Conservation (phyloP, 2,797 vertebrate species). For the Syncerus caffer region DNA sequence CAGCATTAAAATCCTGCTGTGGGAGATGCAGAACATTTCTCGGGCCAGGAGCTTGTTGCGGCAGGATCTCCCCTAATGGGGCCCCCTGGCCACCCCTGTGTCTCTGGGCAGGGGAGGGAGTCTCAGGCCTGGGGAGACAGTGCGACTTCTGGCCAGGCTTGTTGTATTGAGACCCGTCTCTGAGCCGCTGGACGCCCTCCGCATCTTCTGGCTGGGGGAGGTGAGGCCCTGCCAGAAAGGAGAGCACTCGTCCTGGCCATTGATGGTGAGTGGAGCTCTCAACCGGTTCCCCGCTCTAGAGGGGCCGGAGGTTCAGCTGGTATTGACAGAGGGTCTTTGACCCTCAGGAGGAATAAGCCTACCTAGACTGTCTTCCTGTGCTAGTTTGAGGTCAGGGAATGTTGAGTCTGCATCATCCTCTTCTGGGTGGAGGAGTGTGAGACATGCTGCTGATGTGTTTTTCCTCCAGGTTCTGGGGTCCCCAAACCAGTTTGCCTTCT, state of each 20-base stretch:
- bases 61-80: neutral
- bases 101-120: neutral
- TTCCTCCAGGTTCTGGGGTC: neutral
- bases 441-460: neutral
- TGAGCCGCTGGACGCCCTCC: accelerated
- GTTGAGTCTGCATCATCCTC: neutral
- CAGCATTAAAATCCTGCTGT: neutral
- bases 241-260: neutral
- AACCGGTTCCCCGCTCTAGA: neutral
- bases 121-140: neutral
- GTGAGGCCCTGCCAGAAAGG: neutral
- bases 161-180: neutral
- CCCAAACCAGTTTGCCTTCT: neutral
- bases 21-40: neutral
- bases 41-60: neutral
- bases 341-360: neutral
- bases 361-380: neutral
- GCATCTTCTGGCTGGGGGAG: neutral
- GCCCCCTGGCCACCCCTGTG: neutral
- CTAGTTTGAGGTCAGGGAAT: neutral
- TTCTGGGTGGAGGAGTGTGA: neutral
- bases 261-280: neutral
- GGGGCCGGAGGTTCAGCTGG: neutral
- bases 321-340: neutral
- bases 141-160: neutral